phyloP scores from a whole-genome alignment of 2,113 vertebrate species.

The Aleadryas rufinucha region DNA sequence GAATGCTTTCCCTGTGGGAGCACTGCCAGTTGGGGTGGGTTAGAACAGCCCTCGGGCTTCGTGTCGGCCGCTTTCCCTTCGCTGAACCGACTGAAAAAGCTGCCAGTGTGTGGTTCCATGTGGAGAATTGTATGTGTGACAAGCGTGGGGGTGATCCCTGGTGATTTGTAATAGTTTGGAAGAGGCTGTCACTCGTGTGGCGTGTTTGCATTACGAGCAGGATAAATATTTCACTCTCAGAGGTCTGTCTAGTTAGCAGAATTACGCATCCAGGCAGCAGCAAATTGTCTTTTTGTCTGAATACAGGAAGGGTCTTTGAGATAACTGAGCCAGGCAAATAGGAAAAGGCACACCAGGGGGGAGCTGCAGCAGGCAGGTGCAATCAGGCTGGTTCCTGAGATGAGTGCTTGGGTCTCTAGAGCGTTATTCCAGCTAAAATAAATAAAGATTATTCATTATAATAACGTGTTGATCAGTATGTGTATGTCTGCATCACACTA shows the following conservation, averaged over 20 bases:
- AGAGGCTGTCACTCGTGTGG: not conserved
- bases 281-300: not conserved
- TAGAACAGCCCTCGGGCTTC: not conserved
- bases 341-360: not conserved
- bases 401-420: not conserved
- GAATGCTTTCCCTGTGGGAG: not conserved
- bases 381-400: not conserved
- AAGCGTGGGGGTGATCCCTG: not conserved
- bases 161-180: not conserved
- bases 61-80: accelerated
- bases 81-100: not conserved
- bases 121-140: not conserved
- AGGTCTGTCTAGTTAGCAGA: not conserved
- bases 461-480: accelerated
- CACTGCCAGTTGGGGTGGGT: not conserved
- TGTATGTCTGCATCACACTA: too few relatives aligned
- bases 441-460: not conserved
- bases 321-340: not conserved
- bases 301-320: not conserved
- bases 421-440: not conserved
- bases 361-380: not conserved
- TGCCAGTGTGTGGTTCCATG: not conserved
- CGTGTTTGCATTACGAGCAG: not conserved
- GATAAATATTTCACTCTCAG: constrained; percentile 1
- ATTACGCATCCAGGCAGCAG: not conserved